Evolutionary conservation across 2,797 vertebrate genomes (phyloP).

Genomic region (Cryptoprocta ferox): DNA sequence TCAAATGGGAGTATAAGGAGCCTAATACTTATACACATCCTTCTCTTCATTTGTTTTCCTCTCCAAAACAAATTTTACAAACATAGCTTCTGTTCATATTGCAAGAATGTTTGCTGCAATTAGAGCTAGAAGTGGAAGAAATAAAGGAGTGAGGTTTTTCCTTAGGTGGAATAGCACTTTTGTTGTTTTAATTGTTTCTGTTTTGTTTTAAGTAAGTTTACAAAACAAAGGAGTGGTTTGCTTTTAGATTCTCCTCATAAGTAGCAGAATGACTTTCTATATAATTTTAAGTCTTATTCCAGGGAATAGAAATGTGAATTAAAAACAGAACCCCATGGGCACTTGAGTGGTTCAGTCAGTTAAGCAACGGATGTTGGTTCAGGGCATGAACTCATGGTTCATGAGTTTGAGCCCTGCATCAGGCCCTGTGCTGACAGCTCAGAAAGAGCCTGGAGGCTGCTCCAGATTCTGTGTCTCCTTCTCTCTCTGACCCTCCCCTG

Average conservation of each 20-base stretch:
- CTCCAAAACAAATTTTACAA: neutral
- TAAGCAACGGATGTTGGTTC: no score
- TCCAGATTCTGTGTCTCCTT: no score
- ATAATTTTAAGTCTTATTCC: neutral
- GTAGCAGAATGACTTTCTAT: neutral
- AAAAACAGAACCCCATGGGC: neutral
- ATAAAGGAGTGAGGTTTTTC: neutral
- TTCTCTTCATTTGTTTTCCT: neutral
- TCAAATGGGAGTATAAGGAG: neutral
- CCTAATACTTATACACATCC: neutral
- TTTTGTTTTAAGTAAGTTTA: neutral
- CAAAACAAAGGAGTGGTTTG: neutral
- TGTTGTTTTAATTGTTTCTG: neutral
- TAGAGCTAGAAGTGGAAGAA: neutral
- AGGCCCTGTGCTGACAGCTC: no score
- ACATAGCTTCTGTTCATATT: neutral
- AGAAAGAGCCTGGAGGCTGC: no score
- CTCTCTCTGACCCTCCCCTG: no score
- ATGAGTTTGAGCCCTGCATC: no score
- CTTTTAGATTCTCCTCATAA: constrained; percentile 1
- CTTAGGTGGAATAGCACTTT: neutral
- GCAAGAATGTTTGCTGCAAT: neutral
- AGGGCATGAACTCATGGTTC: no score
- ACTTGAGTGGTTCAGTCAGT: no score
- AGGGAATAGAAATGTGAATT: constrained; percentile 16